A percentile compares a stretch with the other conserved stretches of the same genome.
phyloP scores from a whole-genome alignment of 2,888 invertebrate species.

The Neoascia interrupta region DNA sequence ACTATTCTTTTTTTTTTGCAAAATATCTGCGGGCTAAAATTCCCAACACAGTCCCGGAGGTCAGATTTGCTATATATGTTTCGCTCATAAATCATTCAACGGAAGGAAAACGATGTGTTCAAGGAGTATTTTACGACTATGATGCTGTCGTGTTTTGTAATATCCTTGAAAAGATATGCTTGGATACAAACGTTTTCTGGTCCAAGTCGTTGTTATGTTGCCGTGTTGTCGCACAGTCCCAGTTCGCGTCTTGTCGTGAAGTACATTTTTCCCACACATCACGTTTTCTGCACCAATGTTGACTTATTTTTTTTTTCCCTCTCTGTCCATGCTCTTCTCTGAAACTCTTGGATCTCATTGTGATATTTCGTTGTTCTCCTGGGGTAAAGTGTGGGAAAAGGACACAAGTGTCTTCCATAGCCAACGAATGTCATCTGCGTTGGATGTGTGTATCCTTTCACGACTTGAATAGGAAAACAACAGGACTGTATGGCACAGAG shows the following conservation, averaged over 20 bases:
- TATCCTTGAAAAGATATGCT: conserved; percentile 40
- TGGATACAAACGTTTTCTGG: conserved; percentile 26
- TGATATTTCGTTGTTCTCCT: conserved; percentile 2
- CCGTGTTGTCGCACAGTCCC: neutral
- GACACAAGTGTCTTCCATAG: conserved; percentile 45
- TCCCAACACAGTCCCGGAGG: conserved; percentile 53
- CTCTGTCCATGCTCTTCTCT: neutral
- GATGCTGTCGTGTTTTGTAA: conserved; percentile 55
- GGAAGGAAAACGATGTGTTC: conserved; percentile 34
- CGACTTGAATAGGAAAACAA: conserved; percentile 15
- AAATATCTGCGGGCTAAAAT: conserved; percentile 23
- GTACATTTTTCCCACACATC: conserved; percentile 60
- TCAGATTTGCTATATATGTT: conserved; percentile 66
- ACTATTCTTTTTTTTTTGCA: conserved; percentile 5
- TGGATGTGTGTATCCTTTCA: conserved; percentile 34
- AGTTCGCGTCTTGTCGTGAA: conserved; percentile 42
- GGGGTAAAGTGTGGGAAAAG: conserved; percentile 30
- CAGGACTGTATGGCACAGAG: neutral
- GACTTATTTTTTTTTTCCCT: neutral
- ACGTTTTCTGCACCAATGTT: conserved; percentile 42
- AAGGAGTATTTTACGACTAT: conserved; percentile 49
- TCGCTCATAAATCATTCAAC: conserved; percentile 64
- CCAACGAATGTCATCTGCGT: conserved; percentile 59
- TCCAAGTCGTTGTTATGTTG: conserved; percentile 13
- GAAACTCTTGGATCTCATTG: conserved; percentile 20